Evolutionary conservation across 2,113 vertebrate species (phyloP), one percentile per base, ranked within the genome.

Genomic region (Festucalex cinctus): DNA sequence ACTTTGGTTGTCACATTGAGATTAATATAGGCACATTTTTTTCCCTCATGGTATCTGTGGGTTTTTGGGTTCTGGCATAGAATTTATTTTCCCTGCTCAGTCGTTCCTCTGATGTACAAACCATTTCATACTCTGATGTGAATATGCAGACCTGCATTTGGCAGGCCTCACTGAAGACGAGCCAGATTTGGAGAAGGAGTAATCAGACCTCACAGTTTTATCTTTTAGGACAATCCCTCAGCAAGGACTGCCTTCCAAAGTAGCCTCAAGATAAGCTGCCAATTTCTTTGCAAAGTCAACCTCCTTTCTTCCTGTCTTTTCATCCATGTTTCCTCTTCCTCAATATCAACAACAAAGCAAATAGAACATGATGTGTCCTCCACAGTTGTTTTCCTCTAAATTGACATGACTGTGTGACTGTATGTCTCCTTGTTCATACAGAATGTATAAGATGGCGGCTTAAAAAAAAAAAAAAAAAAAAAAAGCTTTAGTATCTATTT

Each of bases 401-500:
- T 37, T 83, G 20, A 61, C 41, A 44, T 28, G 28, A 71, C 73
- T 62, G 49, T 51, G 44, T 56, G 22, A 16, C 26, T 57, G 26
- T 32, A 19, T 64, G 26, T 44, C 65, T 61, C 53, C 56, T 20
- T 17, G 71, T 69, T 17, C 49, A 64, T 76, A 41, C 71, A 75
- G 63, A 67, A 46, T 49, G 70, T 51, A 3, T 48, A 65, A 57
- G 20, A 39, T 62, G 22, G 44, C 56, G 66, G 62, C 68, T 76
- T 2, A 32, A 32, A 62, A 75, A 78, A 70, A 56, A 67, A 66
- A 32, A 32, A 32, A 62, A 32, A 32, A 32, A 62, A 75, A 78
- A 70, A 56, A 67, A 66, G 17, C 65, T 28, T 57, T 9, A 0
- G 66, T 74, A 66, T 83, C 64, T n/a, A 64, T 86, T 85, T 76